Conservation (phyloP, 2,888 invertebrate species). For the Chloroclysta siterata region DNA sequence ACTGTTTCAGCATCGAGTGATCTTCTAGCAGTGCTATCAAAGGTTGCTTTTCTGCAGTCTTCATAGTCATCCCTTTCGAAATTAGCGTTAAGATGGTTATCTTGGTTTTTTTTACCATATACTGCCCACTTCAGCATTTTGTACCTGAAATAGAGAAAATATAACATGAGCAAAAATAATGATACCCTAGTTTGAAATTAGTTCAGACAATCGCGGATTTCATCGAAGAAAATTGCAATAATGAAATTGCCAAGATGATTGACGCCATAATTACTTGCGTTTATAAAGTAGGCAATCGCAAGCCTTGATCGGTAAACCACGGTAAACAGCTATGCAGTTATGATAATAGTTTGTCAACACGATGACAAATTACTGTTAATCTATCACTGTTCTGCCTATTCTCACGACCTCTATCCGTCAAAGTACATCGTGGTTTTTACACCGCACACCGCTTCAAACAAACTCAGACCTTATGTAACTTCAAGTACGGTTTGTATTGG, state of each 20-base stretch:
- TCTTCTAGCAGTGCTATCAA: constrained; percentile 60
- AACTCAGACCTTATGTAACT: constrained; percentile 6
- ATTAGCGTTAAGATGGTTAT: constrained; percentile 54
- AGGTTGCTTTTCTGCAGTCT: constrained; percentile 53
- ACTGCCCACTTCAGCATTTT: constrained; percentile 88
- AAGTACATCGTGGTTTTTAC: constrained; percentile 1
- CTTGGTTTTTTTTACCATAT: constrained; percentile 77
- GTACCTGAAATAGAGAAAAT: constrained; percentile 61
- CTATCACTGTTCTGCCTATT: constrained; percentile 31
- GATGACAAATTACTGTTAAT: constrained; percentile 37
- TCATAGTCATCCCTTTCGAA: constrained; percentile 53
- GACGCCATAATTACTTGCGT: constrained; percentile 4
- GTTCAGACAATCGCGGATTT: background rate
- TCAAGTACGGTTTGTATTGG: constrained; percentile 1
- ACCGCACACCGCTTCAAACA: background rate
- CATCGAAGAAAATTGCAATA: constrained; percentile 6
- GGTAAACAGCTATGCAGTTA: constrained; percentile 29
- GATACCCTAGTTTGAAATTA: background rate
- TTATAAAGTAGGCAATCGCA: constrained; percentile 11
- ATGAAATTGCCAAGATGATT: constrained; percentile 10
- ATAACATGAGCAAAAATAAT: background rate
- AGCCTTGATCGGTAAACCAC: constrained; percentile 12
- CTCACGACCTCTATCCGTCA: constrained; percentile 29
- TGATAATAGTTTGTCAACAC: constrained; percentile 33
- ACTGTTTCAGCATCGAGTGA: constrained; percentile 74